phyloP scores from a whole-genome alignment of 92 coral and sea anemone species.

The Isaurus tuberculatus region DNA sequence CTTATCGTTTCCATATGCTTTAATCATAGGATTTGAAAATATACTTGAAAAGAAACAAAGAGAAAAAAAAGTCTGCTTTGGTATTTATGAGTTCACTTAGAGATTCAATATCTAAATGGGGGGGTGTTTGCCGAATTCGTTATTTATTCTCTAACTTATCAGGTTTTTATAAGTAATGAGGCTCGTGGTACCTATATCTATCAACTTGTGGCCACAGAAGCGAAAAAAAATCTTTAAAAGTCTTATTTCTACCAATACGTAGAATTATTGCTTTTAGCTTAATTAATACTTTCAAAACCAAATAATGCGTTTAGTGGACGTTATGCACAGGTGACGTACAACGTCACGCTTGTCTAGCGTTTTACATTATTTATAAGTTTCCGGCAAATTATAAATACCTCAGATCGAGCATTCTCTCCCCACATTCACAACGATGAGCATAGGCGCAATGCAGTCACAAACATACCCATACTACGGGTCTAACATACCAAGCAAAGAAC shows the following conservation, averaged over 20 bases:
- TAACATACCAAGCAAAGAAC: slow-evolving; percentile 76
- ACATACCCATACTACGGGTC: slow-evolving; percentile 91
- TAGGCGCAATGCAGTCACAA: slow-evolving; percentile 99
- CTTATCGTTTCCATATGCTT: neutral
- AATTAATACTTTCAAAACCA: slow-evolving; percentile 92
- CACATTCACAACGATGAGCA: slow-evolving; percentile 84
- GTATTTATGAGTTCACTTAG: slow-evolving; percentile 40
- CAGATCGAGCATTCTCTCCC: slow-evolving; percentile 44
- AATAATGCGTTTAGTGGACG: slow-evolving; percentile 92
- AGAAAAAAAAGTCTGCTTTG: slow-evolving; percentile 30
- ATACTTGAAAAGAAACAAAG: slow-evolving; percentile 35
- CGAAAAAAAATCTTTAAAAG: slow-evolving; percentile 72
- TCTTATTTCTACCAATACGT: slow-evolving; percentile 72
- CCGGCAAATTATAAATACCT: slow-evolving; percentile 95
- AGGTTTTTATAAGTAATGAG: slow-evolving; percentile 37
- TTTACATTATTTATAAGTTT: slow-evolving; percentile 96
- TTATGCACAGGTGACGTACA: slow-evolving; percentile 96
- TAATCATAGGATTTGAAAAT: neutral
- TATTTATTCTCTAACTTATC: slow-evolving; percentile 30
- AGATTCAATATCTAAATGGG: slow-evolving; percentile 44
- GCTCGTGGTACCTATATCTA: slow-evolving; percentile 56
- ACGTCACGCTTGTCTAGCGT: slow-evolving; percentile 99
- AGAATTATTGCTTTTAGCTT: slow-evolving; percentile 91
- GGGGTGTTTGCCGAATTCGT: slow-evolving; percentile 49
- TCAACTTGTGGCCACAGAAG: slow-evolving; percentile 53